Evolutionary conservation across 1,140 invertebrate genomes (phyloP), one percentile per base, ranked within the genome.

Genomic region (Chironomus striatipennis): DNA sequence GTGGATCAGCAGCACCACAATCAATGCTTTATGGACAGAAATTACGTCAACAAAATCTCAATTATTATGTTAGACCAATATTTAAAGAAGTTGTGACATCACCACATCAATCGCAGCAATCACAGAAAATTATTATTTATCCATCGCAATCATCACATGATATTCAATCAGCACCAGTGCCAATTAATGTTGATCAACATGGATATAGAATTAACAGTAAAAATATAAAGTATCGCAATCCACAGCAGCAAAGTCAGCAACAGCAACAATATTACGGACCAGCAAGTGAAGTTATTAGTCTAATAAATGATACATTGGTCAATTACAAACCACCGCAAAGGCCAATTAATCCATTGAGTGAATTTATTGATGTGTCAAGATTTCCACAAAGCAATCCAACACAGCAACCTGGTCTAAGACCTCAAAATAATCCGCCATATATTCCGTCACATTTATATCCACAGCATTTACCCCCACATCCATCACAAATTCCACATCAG

Each of bases 291-390:
- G 65, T 70, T 70, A 80, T 78, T 67, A 86, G 85, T 1, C 79
- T 89, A n/a, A 83, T 84, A 17, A 85, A 85, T 15, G 89, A 91
- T 76, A 89, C 86, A 0, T 81, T 85, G 7, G 86, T 89, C 0
- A 91, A 91, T 78, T 89, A 88, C 77, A 82, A 83, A 65, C 84
- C 81, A 77, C 88, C 81, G 47, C 79, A 83, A 47, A 89, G 89
- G 0, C 79, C 84, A 0, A 82, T 90, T 15, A 88, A 92, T 78
- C 88, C 89, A 0, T 87, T 91, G 74, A 88, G 88, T 73, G 90
- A 92, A 77, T 89, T 88, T 80, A 85, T 90, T 17, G 73, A 74
- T 72, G 76, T 76, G n/a, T 77, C 12, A 74, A 10, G 64, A 73
- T 24, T 73, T 73, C 4, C 75, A 74, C 57, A 15, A 47, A 76